Percentiles rank a stretch among this genome's conserved stretches.
These are phyloP conservation scores for Formicarius rufipectus DNA, from an alignment of 2,113 vertebrate species.

Conservation along the genomic window DNA sequence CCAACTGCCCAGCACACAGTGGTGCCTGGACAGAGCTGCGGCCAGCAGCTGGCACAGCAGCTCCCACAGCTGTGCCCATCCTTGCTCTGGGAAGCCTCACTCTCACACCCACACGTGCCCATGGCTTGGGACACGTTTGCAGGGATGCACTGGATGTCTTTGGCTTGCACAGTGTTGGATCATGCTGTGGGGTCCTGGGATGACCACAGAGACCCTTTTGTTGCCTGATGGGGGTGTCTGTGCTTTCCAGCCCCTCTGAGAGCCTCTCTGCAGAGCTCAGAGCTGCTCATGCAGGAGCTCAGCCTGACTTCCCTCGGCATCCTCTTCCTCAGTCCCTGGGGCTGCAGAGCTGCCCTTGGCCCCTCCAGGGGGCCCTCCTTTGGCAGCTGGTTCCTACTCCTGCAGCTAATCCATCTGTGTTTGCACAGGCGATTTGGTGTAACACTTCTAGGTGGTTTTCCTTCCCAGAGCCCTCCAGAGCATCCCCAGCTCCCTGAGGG, in stretches of 20 bases:
- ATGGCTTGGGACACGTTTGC: rapidly evolving
- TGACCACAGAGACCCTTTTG: background rate
- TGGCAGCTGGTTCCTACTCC: background rate
- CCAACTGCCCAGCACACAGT: background rate
- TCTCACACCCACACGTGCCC: rapidly evolving
- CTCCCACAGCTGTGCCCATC: background rate
- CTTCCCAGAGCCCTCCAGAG: background rate
- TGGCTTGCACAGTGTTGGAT: rapidly evolving
- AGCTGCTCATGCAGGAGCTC: background rate
- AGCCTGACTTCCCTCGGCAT: background rate
- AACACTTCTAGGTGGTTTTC: background rate
- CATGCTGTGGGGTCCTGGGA: rapidly evolving
- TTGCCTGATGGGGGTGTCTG: background rate
- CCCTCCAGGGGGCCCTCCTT: background rate
- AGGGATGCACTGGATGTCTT: background rate
- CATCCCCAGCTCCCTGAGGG: rapidly evolving
- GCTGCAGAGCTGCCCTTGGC: background rate
- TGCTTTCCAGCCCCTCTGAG: background rate
- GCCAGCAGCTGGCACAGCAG: background rate
- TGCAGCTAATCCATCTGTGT: background rate
- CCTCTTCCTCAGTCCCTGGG: background rate
- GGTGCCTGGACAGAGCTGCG: background rate
- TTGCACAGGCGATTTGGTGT: background rate
- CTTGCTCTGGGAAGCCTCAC: background rate
- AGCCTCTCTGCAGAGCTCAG: background rate